phyloP scores from a whole-genome alignment of 2,113 vertebrate genomes.

The Corvus moneduloides region DNA sequence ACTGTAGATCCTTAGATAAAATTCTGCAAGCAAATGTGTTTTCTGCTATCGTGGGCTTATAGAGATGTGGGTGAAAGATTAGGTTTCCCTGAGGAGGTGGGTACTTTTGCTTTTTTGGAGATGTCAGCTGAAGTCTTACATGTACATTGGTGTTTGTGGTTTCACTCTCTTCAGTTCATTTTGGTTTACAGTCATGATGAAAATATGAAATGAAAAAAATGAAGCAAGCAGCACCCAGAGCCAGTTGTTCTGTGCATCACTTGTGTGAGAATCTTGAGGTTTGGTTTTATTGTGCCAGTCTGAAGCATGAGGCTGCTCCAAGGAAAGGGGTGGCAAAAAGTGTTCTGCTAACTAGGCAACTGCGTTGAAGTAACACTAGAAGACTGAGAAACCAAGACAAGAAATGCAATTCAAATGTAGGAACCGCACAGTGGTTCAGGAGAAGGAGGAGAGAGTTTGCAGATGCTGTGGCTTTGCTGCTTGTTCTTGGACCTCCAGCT shows the following conservation, averaged over 20 bases:
- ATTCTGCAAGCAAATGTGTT: not conserved
- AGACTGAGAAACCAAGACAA: constrained; percentile 7
- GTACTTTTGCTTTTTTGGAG: not conserved
- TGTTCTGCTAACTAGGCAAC: not conserved
- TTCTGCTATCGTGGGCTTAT: not conserved
- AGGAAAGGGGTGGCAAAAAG: not conserved
- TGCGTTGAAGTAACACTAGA: not conserved
- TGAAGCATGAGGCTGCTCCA: not conserved
- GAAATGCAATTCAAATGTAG: not conserved
- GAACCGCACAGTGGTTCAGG: not conserved
- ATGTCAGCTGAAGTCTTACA: not conserved
- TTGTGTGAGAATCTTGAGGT: not conserved
- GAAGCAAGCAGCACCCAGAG: not conserved
- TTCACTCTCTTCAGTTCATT: not conserved
- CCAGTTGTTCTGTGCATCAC: not conserved
- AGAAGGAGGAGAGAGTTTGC: not conserved
- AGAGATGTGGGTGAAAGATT: not conserved
- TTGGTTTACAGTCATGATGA: not conserved
- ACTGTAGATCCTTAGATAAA: not conserved
- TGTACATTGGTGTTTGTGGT: not conserved
- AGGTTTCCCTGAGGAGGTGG: not conserved
- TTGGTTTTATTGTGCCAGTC: not conserved
- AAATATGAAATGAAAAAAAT: not conserved
- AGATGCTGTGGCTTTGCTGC: not conserved
- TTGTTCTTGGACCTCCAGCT: not conserved